Conservation (phyloP, 2,888 invertebrate genomes). For the Therioaphis trifolii region DNA sequence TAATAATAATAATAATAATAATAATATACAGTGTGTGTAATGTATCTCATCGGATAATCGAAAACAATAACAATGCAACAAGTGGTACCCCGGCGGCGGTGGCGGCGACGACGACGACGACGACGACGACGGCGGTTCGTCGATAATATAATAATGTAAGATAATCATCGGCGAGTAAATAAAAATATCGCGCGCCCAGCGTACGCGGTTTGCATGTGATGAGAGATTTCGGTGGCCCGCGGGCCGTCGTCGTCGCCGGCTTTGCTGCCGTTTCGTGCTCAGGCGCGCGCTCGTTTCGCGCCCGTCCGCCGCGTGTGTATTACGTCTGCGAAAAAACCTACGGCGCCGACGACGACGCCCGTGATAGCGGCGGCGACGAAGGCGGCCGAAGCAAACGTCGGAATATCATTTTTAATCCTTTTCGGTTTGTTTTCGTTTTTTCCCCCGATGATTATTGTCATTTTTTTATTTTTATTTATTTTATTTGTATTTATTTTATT, state of each 20-base stretch:
- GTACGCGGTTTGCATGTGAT: not conserved
- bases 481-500: too few relatives aligned
- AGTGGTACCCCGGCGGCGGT: conserved; percentile 8
- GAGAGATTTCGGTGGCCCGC: not conserved
- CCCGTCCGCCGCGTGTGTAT: not conserved
- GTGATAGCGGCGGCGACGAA: not conserved
- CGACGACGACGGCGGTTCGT: conserved; percentile 5
- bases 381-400: not conserved
- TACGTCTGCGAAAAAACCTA: too few relatives aligned
- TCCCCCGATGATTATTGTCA: too few relatives aligned
- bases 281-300: not conserved
- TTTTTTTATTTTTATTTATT: not conserved
- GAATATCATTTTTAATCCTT: conserved; percentile 26
- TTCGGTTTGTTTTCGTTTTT: too few relatives aligned
- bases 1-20: not conserved
- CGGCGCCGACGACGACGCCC: conserved; percentile 9
- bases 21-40: not conserved
- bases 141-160: not conserved
- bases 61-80: conserved; percentile 53
- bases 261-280: not conserved
- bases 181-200: conserved; percentile 4
- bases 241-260: not conserved
- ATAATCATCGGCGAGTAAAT: not conserved
- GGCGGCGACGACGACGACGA: too few relatives aligned
- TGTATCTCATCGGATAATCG: conserved; percentile 39